phyloP scores from a whole-genome alignment of 2,888 invertebrate genomes.

The Dyspetes luteomarginatus region DNA sequence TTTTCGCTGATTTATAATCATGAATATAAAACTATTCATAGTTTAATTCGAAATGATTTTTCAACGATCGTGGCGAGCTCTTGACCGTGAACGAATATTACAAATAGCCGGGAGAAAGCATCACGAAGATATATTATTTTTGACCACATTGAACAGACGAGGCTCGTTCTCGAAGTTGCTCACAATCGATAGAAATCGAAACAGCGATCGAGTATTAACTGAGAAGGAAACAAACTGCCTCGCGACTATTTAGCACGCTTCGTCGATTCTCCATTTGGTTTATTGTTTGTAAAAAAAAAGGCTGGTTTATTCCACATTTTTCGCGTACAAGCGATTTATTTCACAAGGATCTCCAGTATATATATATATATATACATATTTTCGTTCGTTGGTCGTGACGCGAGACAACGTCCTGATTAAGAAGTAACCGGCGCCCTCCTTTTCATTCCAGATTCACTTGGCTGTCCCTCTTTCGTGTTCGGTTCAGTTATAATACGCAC shows the following conservation, averaged over 20 bases:
- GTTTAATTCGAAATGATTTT: neutral
- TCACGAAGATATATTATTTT: neutral
- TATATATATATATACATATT: too few species aligned
- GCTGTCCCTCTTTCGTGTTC: conserved; percentile 50
- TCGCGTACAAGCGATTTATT: neutral
- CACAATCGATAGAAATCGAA: conserved; percentile 34
- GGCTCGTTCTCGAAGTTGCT: neutral
- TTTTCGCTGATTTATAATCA: too few species aligned
- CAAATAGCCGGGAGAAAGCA: neutral
- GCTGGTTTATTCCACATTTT: conserved; percentile 12
- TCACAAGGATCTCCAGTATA: neutral
- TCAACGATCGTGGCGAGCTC: neutral
- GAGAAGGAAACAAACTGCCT: neutral
- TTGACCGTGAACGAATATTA: neutral
- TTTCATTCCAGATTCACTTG: conserved; percentile 64
- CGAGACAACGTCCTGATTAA: conserved; percentile 59
- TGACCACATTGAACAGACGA: neutral
- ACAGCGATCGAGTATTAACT: neutral
- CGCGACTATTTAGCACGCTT: neutral
- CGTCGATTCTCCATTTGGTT: conserved; percentile 9
- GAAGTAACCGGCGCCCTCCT: conserved; percentile 60
- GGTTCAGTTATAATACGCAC: conserved; percentile 51
- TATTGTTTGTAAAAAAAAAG: neutral
- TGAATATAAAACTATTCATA: neutral
- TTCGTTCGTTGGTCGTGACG: conserved; percentile 42